Base-by-base conservation (phyloP, 2,888 invertebrate genomes). In the Empis stercorea region DNA sequence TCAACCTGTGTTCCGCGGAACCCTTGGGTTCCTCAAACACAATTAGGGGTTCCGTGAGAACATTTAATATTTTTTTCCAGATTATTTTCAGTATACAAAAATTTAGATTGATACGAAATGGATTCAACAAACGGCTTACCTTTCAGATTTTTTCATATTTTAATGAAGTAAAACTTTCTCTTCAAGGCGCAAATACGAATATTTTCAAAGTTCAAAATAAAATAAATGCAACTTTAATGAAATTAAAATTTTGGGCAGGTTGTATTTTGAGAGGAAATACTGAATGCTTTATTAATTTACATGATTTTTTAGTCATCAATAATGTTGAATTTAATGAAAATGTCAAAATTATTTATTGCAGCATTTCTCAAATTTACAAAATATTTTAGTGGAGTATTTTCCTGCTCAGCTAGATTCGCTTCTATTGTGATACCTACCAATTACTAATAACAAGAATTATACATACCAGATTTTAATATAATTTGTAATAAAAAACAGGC, bases 151-250 rank as follows among this genome's bases (percentile, higher is more conserved):
- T 34, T 34, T 34, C 34, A 13, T 34, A 34, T 34, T 34, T 34
- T 34, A 34, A 34, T 34, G 34, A 34, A 5, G 34, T 34, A 2
- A 34, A n/a, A 3, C 3, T 34, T 34, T 9, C 34, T 23, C 27
- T 40, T 23, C 40, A 40, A 40, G 40, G 23, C 10, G 3, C 23
- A 40, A 40, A 40, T 27, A 40, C 23, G 6, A 27, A 40, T 40
- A 23, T 40, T 23, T 40, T 40, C 23, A 23, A 40, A 23, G n/a
- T 23, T 3, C n/a, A 27, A 40, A 5, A 40, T 23, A 40, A 40
- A n/a, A 40, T 40, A 23, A 40, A 40, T 23, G 40, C 40, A 40
- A 23, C n/a, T 40, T 23, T 40, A 27, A 40, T n/a, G n/a, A 40
- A 40, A 40, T 27, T 40, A 13, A 40, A 20, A 40, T 27, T 23